Percentiles rank a stretch among this genome's conserved stretches.
phyloP scores from a whole-genome alignment of 2,797 vertebrate genomes.

The Sebastes wilsoni region DNA sequence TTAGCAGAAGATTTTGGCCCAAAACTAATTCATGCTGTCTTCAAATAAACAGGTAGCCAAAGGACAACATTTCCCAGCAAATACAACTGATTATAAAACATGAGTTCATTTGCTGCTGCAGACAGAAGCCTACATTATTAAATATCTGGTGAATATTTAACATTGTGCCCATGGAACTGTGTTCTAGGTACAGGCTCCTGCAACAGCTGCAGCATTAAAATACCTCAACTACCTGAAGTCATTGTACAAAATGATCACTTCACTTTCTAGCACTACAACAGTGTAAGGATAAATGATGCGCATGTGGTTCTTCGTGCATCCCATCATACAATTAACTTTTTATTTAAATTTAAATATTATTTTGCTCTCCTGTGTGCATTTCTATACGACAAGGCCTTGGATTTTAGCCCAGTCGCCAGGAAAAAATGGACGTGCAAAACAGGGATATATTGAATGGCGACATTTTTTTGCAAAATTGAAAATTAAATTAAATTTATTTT shows the following conservation, averaged over 20 bases:
- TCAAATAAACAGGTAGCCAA: conserved; percentile 11
- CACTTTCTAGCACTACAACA: no score
- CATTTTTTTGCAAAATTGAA: no score
- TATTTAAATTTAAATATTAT: background rate
- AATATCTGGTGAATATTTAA: conserved; percentile 53
- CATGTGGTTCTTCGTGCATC: background rate
- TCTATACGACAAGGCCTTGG: background rate
- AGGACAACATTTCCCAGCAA: conserved; percentile 17
- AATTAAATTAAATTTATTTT: no score
- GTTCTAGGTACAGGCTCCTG: background rate
- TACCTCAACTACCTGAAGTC: background rate
- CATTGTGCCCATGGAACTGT: background rate
- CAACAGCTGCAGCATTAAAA: background rate
- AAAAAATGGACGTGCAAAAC: no score
- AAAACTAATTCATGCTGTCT: background rate
- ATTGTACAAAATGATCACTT: background rate
- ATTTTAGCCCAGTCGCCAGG: no score
- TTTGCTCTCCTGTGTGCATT: background rate
- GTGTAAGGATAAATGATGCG: background rate
- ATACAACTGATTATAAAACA: conserved; percentile 48
- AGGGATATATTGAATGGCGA: no score
- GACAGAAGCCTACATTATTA: conserved; percentile 48
- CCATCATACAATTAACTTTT: background rate
- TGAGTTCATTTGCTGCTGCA: conserved; percentile 30
- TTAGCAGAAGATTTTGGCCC: background rate